phyloP scores from a whole-genome alignment of 1,140 invertebrate genomes.

The Pseudomyrmex sp. region DNA sequence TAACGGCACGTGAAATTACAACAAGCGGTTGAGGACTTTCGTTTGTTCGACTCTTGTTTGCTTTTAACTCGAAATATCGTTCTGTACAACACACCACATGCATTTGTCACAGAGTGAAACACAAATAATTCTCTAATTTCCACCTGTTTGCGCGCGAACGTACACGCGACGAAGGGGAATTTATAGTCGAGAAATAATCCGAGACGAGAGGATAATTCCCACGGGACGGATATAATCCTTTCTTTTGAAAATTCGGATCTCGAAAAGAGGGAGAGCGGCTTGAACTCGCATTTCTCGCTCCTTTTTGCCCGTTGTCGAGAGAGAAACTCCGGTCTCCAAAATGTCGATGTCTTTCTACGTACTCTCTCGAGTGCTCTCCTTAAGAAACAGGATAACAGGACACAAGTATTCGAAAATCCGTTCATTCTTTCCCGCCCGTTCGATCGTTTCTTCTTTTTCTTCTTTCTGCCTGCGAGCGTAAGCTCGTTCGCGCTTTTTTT shows the following conservation, averaged over 20 bases:
- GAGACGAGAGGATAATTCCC: not conserved
- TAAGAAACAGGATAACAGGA: constrained; percentile 77
- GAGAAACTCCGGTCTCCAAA: constrained; percentile 66
- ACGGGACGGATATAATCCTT: constrained; percentile 6
- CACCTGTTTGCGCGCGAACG: no score
- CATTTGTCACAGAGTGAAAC: constrained; percentile 36
- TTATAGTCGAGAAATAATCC: not conserved
- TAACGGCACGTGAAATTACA: constrained; percentile 61
- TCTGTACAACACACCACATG: constrained; percentile 23
- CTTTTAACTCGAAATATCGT: constrained; percentile 55
- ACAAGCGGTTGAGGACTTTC: constrained; percentile 44
- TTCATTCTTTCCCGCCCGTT: not conserved
- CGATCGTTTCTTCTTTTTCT: not conserved
- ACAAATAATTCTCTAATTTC: not conserved
- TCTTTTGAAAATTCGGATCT: constrained; percentile 56
- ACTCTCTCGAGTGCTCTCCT: constrained; percentile 45
- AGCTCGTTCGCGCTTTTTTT: constrained; percentile 37
- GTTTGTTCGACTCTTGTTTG: not conserved
- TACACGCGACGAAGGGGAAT: no score
- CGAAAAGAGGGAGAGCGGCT: not conserved
- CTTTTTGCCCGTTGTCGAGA: constrained; percentile 68
- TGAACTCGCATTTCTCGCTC: constrained; percentile 30
- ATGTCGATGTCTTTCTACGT: constrained; percentile 47
- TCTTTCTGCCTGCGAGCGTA: constrained; percentile 9
- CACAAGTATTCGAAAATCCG: constrained; percentile 72